These are phyloP conservation scores for Aplodontia rufa DNA, from an alignment of 2,113 vertebrate species.

Conservation along the genomic window DNA sequence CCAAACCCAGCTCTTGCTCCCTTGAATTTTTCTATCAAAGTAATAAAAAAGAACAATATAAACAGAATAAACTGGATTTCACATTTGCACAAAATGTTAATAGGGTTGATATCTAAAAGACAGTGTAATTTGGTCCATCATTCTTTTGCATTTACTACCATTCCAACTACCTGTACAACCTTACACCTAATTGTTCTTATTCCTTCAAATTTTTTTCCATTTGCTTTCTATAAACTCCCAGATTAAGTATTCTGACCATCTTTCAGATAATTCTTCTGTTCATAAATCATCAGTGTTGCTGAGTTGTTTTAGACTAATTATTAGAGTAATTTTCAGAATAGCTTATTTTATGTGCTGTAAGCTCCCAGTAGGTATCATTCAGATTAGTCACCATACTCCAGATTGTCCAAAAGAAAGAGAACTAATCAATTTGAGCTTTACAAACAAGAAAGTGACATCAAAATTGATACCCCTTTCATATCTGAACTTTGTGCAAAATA, in stretches of 20 bases:
- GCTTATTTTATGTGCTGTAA: neutral
- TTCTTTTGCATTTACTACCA: neutral
- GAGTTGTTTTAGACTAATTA: neutral
- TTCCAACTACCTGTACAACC: neutral
- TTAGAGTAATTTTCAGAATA: constrained; percentile 2
- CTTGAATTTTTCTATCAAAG: neutral
- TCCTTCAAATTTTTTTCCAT: neutral
- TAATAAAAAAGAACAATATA: neutral
- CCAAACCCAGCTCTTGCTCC: neutral
- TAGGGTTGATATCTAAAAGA: neutral
- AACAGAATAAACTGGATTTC: neutral
- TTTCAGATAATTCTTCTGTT: neutral
- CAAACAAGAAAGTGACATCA: neutral
- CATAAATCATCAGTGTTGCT: neutral
- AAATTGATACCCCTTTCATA: neutral
- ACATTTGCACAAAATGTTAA: neutral
- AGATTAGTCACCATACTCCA: neutral
- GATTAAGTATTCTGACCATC: neutral
- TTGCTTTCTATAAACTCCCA: neutral
- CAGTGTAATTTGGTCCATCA: neutral
- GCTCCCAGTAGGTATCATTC: neutral
- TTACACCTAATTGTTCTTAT: neutral
- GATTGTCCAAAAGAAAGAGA: neutral
- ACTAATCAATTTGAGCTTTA: neutral
- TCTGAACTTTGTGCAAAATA: neutral